Evolutionary conservation across 2,888 invertebrate species (phyloP), one percentile per base, ranked within the genome.

Genomic region (Malthinus seriepunctatus): DNA sequence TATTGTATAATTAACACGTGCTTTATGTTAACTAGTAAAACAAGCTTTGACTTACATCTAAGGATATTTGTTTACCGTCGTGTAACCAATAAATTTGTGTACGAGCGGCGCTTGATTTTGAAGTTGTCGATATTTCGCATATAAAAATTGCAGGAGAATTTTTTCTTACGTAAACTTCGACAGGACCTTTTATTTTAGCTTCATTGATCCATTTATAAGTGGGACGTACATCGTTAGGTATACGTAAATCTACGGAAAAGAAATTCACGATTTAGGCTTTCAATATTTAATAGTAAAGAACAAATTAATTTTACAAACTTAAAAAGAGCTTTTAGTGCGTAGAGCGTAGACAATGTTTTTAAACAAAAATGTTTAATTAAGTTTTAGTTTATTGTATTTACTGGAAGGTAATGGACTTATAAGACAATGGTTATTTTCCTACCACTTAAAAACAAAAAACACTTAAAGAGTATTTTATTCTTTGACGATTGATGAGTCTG

Each of bases 111-210:
- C 64, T 62, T n/a, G 47, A 45, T 45, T 35, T 38, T 32, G 63
- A 60, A 44, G 67, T 66, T 31, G 77, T 78, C 63, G 79, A 79
- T 72, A 84, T 79, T 73, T 82, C 80, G 76, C 85, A 85, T 66
- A 82, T 82, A 68, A 85, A 78, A 66, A 81, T 82, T 71, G 83
- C 79, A 48, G 82, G 82, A 65, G 83, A 82, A 46, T 84, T 84
- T 56, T 77, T 75, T 59, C 79, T 78, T 54, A 83, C 81, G 71
- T 78, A 80, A 69, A 82, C 81, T 74, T 84, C 83, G 45, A 79
- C 76, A 8, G 83, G 82, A 48, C 84, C 84, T 73, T 81, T 79
- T 72, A 85, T 84, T 58, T 78, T 77, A 34, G 84, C 69, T 11
- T 62, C 56, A 55, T 63, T 67, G 10, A 63, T 55, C 62, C 63